Evolutionary conservation across 2,888 invertebrate species (phyloP), one percentile per base, ranked within the genome.

Genomic region (Gandaritis pyraliata): DNA sequence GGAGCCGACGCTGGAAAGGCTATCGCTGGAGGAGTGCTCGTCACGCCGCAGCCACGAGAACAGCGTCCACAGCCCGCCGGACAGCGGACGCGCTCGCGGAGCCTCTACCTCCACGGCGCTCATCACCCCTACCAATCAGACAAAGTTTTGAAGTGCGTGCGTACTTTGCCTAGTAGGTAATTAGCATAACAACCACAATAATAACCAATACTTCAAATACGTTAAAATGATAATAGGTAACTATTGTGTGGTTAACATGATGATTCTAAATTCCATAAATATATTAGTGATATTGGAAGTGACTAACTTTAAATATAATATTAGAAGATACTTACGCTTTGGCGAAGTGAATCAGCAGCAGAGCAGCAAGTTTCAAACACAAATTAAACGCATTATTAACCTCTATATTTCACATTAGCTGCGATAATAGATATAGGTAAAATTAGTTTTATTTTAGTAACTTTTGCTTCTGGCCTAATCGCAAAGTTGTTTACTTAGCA

Each of bases 1-100:
- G 72, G 96, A 96, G 76, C 95, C 94, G 52, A 93, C 93, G 71
- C 95, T 95, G 72, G 94, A 94, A 66, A 95, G 88, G 80, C 95
- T 95, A 33, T 87, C 89, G 71, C 74, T 88, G 49, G 83, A 82
- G 30, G 81, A 78, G 58, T 89, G 82, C 65, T 93, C 92, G 69
- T 90, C 90, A 66, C 94, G 94, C 68, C 94, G 95, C 80, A 96
- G 94, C 96, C 96, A 96, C 86, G 94, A 94, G 78, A 96, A 93
- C 78, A 96, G 90, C 58, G 95, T 94, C 86, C 92, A 88, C 74
- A 93, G 85, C 72, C 92, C 93, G 65, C 83, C 86, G 64, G 91
- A 92, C 63, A 88, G 79, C 30, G 92, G 91, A 68, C 92, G 90
- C 75, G 87, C 82, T 73, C 89, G 88, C 64, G 78, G 68, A 63